Conservation (phyloP, 2,888 invertebrate species). For the Watsonalla cultraria region DNA sequence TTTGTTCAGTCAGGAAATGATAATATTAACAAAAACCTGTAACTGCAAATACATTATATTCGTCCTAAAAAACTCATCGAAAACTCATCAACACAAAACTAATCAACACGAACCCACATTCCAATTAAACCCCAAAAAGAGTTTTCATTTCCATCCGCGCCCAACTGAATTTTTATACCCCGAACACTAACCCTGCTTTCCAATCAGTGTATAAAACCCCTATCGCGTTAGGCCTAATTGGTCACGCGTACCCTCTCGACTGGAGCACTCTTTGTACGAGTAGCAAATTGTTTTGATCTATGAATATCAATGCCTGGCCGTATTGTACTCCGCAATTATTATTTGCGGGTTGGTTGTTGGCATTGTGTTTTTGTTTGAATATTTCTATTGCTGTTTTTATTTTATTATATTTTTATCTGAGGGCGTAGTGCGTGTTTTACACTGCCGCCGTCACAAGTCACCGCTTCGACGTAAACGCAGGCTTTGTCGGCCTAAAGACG, state of each 20-base stretch:
- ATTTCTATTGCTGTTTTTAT: neutral
- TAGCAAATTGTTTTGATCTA: constrained; percentile 23
- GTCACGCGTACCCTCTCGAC: constrained; percentile 15
- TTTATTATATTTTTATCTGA: too few species aligned
- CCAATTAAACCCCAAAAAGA: neutral
- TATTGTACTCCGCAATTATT: neutral
- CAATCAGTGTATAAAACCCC: constrained; percentile 4
- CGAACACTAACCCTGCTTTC: neutral
- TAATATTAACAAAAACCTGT: too few species aligned
- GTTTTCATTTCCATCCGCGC: neutral
- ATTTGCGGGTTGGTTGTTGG: neutral
- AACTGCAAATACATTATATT: too few species aligned
- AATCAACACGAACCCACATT: too few species aligned
- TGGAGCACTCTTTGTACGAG: constrained; percentile 10
- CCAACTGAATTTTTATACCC: neutral
- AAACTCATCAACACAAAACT: too few species aligned
- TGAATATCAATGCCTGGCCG: neutral
- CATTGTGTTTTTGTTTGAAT: neutral
- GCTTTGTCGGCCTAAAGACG: too few species aligned
- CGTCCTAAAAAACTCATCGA: too few species aligned
- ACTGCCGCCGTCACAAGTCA: too few species aligned
- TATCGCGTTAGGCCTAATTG: constrained; percentile 14
- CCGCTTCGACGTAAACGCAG: too few species aligned
- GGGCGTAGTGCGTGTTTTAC: too few species aligned
- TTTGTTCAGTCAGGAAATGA: too few species aligned